Conservation (phyloP, 2,888 invertebrate genomes). For the Gymnocheta viridis region DNA sequence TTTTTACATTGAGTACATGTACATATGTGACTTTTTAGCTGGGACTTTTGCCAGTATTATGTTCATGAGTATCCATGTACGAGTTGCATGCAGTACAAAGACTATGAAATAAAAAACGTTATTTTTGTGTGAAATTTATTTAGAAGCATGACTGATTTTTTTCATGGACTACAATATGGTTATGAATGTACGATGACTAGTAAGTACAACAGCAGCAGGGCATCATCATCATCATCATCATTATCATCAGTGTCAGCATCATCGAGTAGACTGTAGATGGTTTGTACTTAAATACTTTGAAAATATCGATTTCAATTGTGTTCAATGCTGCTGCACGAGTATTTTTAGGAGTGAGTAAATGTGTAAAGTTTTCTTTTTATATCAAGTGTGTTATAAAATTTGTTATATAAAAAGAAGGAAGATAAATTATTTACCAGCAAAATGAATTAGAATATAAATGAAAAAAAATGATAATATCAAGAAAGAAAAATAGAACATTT, state of each 20-base stretch:
- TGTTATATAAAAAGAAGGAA: background rate
- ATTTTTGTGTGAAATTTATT: slow-evolving; percentile 53
- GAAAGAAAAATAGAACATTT: slow-evolving; percentile 46
- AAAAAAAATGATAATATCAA: background rate
- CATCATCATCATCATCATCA: background rate
- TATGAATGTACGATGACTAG: background rate
- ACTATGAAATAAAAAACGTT: slow-evolving; percentile 43
- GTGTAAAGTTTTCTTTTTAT: background rate
- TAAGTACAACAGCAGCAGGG: background rate
- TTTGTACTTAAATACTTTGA: slow-evolving; percentile 28
- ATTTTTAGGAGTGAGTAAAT: background rate
- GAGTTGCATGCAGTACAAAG: background rate
- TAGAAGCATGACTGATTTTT: slow-evolving; percentile 55
- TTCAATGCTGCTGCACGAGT: slow-evolving; percentile 1
- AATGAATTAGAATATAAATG: slow-evolving; percentile 24
- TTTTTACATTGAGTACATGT: too few species aligned
- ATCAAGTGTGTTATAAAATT: slow-evolving; percentile 33
- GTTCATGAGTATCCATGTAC: too few species aligned
- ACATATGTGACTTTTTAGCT: too few species aligned
- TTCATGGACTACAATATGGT: slow-evolving; percentile 7
- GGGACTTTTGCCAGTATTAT: too few species aligned
- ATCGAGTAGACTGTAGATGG: slow-evolving; percentile 7
- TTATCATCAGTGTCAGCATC: background rate
- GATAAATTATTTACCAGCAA: slow-evolving; percentile 24
- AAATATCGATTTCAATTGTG: slow-evolving; percentile 53